phyloP scores from a whole-genome alignment of 2,797 vertebrate species.

The Lophotriccus pileatus region DNA sequence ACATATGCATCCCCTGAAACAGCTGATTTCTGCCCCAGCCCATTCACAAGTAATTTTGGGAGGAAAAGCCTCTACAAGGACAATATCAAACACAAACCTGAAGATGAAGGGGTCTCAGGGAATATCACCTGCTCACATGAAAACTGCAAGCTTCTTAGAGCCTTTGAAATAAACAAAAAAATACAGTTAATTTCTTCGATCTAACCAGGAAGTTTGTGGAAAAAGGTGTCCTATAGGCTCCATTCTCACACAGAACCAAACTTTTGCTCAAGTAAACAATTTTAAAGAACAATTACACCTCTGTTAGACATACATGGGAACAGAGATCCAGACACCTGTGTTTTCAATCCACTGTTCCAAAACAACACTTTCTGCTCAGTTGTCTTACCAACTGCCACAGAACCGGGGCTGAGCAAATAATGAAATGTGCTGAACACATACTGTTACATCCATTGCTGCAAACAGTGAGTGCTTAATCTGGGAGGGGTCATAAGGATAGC shows the following conservation, averaged over 20 bases:
- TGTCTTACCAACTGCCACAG: not conserved
- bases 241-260: not conserved
- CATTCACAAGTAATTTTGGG: not conserved
- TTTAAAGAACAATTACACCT: not conserved
- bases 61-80: not conserved
- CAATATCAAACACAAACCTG: conserved; percentile 63
- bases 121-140: not conserved
- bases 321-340: not conserved
- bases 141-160: conserved; percentile 23
- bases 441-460: not conserved
- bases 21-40: not conserved
- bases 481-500: not conserved
- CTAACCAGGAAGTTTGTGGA: not conserved
- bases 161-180: conserved; percentile 40
- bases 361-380: not conserved
- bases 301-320: not conserved
- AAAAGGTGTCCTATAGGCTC: not conserved
- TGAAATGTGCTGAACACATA: not conserved
- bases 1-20: not conserved
- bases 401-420: not conserved
- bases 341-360: not conserved
- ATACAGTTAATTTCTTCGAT: not conserved
- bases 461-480: not conserved
- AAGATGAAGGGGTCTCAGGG: conserved; percentile 22
- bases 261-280: not conserved